Conservation (phyloP, 2,888 invertebrate genomes). For the Luperina nickerlii region DNA sequence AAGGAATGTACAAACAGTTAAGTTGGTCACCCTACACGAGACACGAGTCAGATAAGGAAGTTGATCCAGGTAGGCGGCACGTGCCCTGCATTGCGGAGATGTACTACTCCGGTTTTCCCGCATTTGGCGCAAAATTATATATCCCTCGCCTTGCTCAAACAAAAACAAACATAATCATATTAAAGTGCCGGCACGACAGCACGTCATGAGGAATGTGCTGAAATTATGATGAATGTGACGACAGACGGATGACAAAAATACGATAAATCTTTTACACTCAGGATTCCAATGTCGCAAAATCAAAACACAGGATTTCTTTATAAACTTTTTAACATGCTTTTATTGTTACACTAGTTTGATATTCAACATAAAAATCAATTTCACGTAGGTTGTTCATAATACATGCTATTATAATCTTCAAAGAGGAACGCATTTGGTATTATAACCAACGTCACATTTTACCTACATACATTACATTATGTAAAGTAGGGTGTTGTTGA, state of each 20-base stretch:
- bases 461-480: background rate
- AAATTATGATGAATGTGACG: conserved; percentile 17
- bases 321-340: background rate
- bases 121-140: conserved; percentile 54
- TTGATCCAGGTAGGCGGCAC: conserved; percentile 75
- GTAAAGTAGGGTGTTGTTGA: background rate
- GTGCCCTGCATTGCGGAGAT: conserved; percentile 58
- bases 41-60: conserved; percentile 76
- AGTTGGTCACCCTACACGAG: conserved; percentile 51
- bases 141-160: conserved; percentile 20
- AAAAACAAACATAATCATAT: conserved; percentile 38
- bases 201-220: conserved; percentile 9
- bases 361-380: no score
- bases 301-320: background rate
- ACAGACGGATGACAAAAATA: background rate
- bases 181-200: conserved; percentile 25
- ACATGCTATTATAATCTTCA: background rate
- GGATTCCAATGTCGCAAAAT: background rate
- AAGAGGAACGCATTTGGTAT: background rate
- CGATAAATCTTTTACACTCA: background rate
- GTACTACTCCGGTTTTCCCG: conserved; percentile 55
- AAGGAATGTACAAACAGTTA: background rate
- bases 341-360: background rate
- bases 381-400: background rate
- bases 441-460: background rate